A percentile compares a stretch with the other conserved stretches of the same genome.
These are phyloP conservation scores for Apeira syringaria DNA, from an alignment of 2,888 invertebrate genomes.

Conservation along the genomic window DNA sequence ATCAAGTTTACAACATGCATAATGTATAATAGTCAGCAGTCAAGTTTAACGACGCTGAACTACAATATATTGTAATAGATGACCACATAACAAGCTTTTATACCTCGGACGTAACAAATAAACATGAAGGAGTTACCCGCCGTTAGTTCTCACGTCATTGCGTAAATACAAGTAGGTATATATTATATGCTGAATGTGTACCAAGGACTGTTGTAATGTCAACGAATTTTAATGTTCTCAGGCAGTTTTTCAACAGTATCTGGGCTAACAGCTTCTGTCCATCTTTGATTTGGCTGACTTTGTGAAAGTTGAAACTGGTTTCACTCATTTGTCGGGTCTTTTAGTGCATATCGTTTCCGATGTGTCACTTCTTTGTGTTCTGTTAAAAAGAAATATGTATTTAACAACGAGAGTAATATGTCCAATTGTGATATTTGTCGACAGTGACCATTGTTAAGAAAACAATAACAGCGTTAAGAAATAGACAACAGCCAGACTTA, in stretches of 20 bases:
- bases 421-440: no score
- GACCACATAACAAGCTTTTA: conserved; percentile 34
- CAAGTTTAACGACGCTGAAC: conserved; percentile 28
- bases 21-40: conserved; percentile 20
- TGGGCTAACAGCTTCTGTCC: conserved; percentile 19
- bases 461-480: no score
- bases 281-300: conserved; percentile 19
- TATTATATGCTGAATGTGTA: conserved; percentile 34
- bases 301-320: conserved; percentile 22
- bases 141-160: conserved; percentile 54
- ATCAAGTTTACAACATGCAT: conserved; percentile 14
- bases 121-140: conserved; percentile 37
- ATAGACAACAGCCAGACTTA: not conserved
- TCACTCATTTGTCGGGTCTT: conserved; percentile 11
- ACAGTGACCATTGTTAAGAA: no score
- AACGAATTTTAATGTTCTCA: conserved; percentile 13
- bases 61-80: conserved; percentile 44
- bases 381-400: not conserved
- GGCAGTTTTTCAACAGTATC: conserved; percentile 15
- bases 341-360: conserved; percentile 17
- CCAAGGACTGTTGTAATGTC: conserved; percentile 49
- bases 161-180: conserved; percentile 30
- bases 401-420: no score
- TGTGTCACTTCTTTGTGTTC: conserved; percentile 16
- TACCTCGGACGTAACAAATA: conserved; percentile 41